Percentiles rank a stretch among this genome's conserved stretches.
These are phyloP conservation scores for Tor tambroides DNA, from an alignment of 2,113 vertebrate species.

Conservation along the genomic window DNA sequence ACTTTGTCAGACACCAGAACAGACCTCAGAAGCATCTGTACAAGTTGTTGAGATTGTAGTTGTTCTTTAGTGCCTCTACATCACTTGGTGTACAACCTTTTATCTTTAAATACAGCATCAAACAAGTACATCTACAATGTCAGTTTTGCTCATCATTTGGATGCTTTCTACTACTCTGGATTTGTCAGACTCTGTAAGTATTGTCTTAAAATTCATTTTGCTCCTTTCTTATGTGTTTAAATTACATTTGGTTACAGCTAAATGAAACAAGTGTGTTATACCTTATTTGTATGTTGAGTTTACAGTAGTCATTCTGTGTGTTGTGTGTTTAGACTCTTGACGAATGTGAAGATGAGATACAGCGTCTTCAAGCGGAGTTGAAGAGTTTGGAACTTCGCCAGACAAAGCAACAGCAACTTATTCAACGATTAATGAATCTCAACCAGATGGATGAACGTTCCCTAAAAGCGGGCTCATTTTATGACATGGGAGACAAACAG, in stretches of 20 bases:
- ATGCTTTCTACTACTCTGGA: conserved; percentile 55
- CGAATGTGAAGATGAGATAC: conserved; percentile 79
- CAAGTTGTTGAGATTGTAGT: not conserved
- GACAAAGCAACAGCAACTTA: conserved; percentile 78
- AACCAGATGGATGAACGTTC: conserved; percentile 66
- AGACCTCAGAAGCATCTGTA: not conserved
- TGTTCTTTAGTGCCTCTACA: not conserved
- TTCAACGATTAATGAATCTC: conserved; percentile 65
- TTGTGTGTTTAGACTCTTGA: conserved; percentile 73
- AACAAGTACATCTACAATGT: conserved; percentile 61
- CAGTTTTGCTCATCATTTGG: conserved; percentile 62
- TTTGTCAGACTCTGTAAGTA: conserved; percentile 72
- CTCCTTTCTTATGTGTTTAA: not conserved
- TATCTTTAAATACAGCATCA: not conserved
- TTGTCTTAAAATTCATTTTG: not conserved
- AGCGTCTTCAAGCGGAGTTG: conserved; percentile 78
- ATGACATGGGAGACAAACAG: conserved; percentile 36
- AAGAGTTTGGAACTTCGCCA: conserved; percentile 77
- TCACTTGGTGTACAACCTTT: not conserved
- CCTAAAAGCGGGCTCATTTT: conserved; percentile 9
- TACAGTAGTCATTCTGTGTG: not conserved
- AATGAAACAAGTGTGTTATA: not conserved
- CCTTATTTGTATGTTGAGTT: not conserved
- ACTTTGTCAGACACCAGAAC: conserved; percentile 22
- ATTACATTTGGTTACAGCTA: conserved; percentile 18